Evolutionary conservation across 2,888 invertebrate species (phyloP).

Genomic region (Mallateleia sp.): DNA sequence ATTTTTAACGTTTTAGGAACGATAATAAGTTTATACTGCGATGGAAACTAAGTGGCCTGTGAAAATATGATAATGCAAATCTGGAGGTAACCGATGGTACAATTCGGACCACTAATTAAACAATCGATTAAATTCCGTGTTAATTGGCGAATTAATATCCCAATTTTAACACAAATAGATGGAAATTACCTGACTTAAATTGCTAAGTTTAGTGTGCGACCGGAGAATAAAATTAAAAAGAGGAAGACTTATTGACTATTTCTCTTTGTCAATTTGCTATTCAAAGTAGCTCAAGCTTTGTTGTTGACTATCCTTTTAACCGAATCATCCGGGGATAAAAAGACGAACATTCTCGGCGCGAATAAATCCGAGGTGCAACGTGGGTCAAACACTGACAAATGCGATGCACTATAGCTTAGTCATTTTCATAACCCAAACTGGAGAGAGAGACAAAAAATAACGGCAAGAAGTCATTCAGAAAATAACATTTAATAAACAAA

Average conservation of each 20-base stretch:
- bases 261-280: slow-evolving; percentile 62
- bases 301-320: slow-evolving; percentile 65
- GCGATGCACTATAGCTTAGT: slow-evolving; percentile 2
- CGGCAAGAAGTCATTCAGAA: too few relatives aligned
- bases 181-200: not conserved
- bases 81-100: too few relatives aligned
- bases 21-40: too few relatives aligned
- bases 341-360: not conserved
- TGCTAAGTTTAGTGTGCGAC: not conserved
- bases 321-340: slow-evolving; percentile 43
- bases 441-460: too few relatives aligned
- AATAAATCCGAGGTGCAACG: slow-evolving; percentile 55
- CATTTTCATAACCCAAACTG: slow-evolving; percentile 23
- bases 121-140: too few relatives aligned
- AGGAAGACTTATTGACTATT: slow-evolving; percentile 55
- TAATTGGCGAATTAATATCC: not conserved
- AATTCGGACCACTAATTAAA: too few relatives aligned
- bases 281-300: slow-evolving; percentile 55
- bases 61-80: too few relatives aligned
- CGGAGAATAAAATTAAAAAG: slow-evolving; percentile 19
- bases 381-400: slow-evolving; percentile 50
- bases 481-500: too few relatives aligned
- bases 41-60: too few relatives aligned
- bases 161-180: not conserved
- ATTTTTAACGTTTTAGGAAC: too few relatives aligned